Evolutionary conservation across 1,140 invertebrate genomes (phyloP), one percentile per base, ranked within the genome.

Genomic region (Drosophila nikananu): DNA sequence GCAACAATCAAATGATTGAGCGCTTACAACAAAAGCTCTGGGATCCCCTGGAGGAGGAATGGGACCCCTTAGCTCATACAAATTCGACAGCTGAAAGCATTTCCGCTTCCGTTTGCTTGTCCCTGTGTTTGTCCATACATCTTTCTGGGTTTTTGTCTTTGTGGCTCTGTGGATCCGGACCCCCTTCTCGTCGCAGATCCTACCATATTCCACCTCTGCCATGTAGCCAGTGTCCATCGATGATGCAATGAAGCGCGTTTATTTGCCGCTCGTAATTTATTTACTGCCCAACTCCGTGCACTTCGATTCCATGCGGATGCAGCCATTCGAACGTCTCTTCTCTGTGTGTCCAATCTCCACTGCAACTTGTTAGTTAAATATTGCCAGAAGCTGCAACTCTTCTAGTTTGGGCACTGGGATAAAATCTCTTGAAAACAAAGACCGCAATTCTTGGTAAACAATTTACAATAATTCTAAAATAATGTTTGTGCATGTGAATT

Each of bases 231-330:
- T 61, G 61, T 75, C 49, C 74, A 48, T 70, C 65, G 58, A 59
- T 72, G 77, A 68, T 68, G 80, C 87, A 87, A 55, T 80, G 83
- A 83, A 80, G 77, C 87, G 83, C 83, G 83, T 87, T 91, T 91
- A 91, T 91, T 90, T 91, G 87, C 81, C 80, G 83, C 87, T 91
- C 89, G 87, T 91, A 91, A 91, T 91, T 91, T 91, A 91, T 91
- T 87, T 91, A 91, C 87, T 91, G 68, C 81, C 87, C 89, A 63
- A 76, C 83, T 83, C 72, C 70, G 62, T 77, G 75, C 71, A 49
- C 59, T 57, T 76, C 68, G 52, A 75, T 68, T 74, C 72, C 73
- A 75, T 75, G 57, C 66, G 61, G 23, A 51, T 66, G 58, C 19
- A 46, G 52, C 42, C 30, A 62, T 60, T 67, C 51, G 49, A 63